phyloP scores from a whole-genome alignment of 2,113 vertebrate species.

The Brachypteracias leptosomus region DNA sequence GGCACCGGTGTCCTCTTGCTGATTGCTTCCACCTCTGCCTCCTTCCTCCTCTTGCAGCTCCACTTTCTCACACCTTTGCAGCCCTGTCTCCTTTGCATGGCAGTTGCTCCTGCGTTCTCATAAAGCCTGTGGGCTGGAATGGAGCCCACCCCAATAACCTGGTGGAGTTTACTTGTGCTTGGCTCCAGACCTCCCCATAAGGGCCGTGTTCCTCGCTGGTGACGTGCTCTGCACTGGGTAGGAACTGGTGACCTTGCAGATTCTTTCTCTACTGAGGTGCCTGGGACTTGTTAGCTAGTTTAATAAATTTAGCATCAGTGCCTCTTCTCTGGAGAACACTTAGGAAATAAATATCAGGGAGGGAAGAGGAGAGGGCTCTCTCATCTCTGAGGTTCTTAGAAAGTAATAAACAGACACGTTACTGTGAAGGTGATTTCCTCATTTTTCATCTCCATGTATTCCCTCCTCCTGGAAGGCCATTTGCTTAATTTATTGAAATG shows the following conservation, averaged over 20 bases:
- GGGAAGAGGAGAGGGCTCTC: neutral
- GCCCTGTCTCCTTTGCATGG: neutral
- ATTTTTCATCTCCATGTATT: neutral
- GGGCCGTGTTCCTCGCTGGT: accelerated
- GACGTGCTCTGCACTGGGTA: accelerated
- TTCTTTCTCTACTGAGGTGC: neutral
- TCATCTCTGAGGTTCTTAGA: neutral
- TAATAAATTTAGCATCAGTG: neutral
- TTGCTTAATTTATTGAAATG: neutral
- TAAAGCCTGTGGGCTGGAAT: neutral
- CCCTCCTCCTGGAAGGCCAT: neutral
- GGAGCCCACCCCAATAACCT: neutral
- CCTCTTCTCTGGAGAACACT: neutral
- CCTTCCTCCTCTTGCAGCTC: neutral
- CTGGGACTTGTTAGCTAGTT: neutral
- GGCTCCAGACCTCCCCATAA: neutral
- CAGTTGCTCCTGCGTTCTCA: neutral
- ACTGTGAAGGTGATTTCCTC: neutral
- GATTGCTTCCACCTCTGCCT: neutral
- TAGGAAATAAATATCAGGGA: neutral
- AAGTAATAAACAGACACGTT: neutral
- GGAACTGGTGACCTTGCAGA: neutral
- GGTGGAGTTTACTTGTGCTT: neutral
- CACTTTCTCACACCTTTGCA: neutral
- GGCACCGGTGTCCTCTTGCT: neutral